phyloP scores from a whole-genome alignment of 1,140 invertebrate genomes.

The Anoplolepis gracilipes region DNA sequence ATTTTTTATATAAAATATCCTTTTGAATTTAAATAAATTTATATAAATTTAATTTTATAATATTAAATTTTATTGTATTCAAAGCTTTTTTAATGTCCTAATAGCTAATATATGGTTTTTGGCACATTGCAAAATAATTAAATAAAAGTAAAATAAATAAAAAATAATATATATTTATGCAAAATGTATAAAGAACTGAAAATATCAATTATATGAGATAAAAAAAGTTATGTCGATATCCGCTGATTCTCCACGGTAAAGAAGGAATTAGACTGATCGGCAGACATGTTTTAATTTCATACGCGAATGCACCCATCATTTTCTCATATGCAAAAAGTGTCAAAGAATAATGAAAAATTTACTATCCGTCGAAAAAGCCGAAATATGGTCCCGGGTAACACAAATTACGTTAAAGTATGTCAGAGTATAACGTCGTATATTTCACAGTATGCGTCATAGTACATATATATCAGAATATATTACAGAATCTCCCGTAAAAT shows the following conservation, averaged over 20 bases:
- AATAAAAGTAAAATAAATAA: too few relatives aligned
- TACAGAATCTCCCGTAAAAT: background rate
- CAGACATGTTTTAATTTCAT: slow-evolving; percentile 79
- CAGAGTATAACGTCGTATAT: background rate
- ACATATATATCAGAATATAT: background rate
- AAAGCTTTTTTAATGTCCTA: too few relatives aligned
- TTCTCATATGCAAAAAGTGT: slow-evolving; percentile 73
- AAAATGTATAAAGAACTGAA: background rate
- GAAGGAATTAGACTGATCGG: slow-evolving; percentile 72
- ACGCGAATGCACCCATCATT: slow-evolving; percentile 74
- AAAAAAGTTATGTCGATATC: slow-evolving; percentile 3
- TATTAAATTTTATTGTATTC: too few relatives aligned
- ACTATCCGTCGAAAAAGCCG: slow-evolving; percentile 53
- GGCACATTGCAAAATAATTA: background rate
- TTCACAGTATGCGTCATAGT: background rate
- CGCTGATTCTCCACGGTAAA: background rate
- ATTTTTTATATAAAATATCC: too few relatives aligned
- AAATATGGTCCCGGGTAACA: background rate
- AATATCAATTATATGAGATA: slow-evolving; percentile 66
- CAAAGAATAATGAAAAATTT: slow-evolving; percentile 78
- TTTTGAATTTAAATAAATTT: too few relatives aligned
- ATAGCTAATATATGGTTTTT: too few relatives aligned
- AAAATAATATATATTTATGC: too few relatives aligned
- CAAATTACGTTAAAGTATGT: slow-evolving; percentile 22
- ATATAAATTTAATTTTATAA: too few relatives aligned